Conservation (phyloP, 2,888 invertebrate genomes). For the Cryptus armator region DNA sequence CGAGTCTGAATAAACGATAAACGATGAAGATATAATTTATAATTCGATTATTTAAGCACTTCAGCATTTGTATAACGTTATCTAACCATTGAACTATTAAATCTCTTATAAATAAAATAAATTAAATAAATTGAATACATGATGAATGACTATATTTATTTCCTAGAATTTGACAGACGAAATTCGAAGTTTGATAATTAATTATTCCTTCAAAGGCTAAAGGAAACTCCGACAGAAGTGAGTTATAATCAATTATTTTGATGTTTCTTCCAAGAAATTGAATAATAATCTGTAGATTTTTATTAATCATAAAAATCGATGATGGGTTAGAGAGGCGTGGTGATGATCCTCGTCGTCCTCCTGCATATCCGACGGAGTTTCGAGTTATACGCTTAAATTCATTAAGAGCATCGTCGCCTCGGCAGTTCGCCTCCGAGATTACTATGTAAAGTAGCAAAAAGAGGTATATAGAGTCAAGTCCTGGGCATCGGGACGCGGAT, state of each 20-base stretch:
- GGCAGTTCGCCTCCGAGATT: conserved; percentile 64
- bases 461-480: conserved; percentile 56
- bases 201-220: not conserved
- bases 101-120: too few species aligned
- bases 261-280: conserved; percentile 25
- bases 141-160: not conserved
- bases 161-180: not conserved
- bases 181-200: not conserved
- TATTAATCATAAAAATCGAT: conserved; percentile 60
- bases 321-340: conserved; percentile 51
- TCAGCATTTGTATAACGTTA: too few species aligned
- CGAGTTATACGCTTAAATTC: conserved; percentile 71
- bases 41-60: too few species aligned
- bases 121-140: too few species aligned
- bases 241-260: conserved; percentile 13
- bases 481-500: conserved; percentile 53
- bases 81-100: too few species aligned
- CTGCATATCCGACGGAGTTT: conserved; percentile 33
- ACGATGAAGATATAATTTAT: not conserved
- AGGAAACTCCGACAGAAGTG: not conserved
- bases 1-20: not conserved
- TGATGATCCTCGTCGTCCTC: conserved; percentile 50
- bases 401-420: conserved; percentile 61
- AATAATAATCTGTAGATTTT: conserved; percentile 45
- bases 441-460: conserved; percentile 73